Conservation (phyloP, 2,797 vertebrate species). For the Enteromius trimaculatus region DNA sequence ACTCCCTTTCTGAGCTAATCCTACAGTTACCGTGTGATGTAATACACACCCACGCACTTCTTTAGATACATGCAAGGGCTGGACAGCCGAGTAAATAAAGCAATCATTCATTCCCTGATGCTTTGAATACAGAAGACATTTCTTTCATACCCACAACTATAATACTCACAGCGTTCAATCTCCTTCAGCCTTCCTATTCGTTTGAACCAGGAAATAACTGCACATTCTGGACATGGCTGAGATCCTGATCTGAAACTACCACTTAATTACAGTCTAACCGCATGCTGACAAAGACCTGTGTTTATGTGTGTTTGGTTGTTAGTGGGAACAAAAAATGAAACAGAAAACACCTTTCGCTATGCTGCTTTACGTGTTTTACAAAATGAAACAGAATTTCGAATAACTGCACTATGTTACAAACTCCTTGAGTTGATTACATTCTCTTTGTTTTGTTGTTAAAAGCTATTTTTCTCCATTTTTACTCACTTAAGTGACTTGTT, state of each 20-base stretch:
- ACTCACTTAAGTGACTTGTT: background rate
- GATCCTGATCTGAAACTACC: background rate
- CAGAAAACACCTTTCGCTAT: background rate
- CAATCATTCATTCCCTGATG: background rate
- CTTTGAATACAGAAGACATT: background rate
- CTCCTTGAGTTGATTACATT: background rate
- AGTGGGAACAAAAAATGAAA: background rate
- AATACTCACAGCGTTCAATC: background rate
- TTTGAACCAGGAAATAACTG: background rate
- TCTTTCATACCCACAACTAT: background rate
- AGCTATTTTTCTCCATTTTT: background rate
- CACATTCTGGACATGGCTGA: conserved; percentile 19
- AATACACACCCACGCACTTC: conserved; percentile 14
- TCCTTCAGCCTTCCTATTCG: background rate
- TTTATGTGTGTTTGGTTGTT: conserved; percentile 1
- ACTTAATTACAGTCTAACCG: background rate
- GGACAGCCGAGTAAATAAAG: background rate
- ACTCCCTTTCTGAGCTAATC: conserved; percentile 21
- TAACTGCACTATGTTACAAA: background rate
- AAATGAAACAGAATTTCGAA: background rate
- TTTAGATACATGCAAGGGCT: background rate
- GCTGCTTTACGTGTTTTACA: conserved; percentile 8
- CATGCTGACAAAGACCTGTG: background rate
- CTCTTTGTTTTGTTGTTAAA: background rate
- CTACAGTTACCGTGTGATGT: background rate